Percentiles rank a stretch among this genome's conserved stretches.
These are phyloP conservation scores for Parauchenoglanis ngamensis DNA, from an alignment of 2,797 vertebrate genomes.

Conservation along the genomic window DNA sequence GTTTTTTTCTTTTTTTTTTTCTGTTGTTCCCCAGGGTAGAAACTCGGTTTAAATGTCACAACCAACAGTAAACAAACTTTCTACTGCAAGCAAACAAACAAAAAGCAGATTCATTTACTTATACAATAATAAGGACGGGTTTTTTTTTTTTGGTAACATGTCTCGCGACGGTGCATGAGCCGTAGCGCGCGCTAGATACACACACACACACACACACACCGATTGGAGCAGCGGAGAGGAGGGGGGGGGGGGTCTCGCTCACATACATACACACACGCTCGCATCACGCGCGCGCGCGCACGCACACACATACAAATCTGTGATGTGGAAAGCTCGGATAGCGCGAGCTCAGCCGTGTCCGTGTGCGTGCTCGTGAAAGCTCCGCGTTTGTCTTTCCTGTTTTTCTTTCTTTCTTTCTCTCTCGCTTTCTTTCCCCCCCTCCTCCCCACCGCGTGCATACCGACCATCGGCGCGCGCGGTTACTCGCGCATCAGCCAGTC, in stretches of 20 bases:
- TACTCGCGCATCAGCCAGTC: background rate
- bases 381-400: background rate
- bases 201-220: background rate
- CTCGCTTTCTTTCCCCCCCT: too few species aligned
- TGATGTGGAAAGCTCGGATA: conserved; percentile 22
- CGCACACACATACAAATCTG: background rate
- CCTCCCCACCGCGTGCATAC: background rate
- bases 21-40: background rate
- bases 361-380: conserved; percentile 8
- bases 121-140: background rate
- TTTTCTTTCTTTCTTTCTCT: background rate
- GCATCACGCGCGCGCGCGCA: background rate
- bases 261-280: background rate
- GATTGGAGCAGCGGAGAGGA: background rate
- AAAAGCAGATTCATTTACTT: background rate
- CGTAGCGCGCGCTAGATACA: background rate
- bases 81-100: background rate
- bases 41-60: background rate
- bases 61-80: background rate
- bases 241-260: background rate
- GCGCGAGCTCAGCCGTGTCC: conserved; percentile 16
- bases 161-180: background rate
- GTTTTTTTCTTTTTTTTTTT: too few species aligned
- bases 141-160: background rate
- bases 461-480: background rate